Evolutionary conservation across 2,797 vertebrate species (phyloP), one percentile per base, ranked within the genome.

Genomic region (Aeoliscus strigatus): DNA sequence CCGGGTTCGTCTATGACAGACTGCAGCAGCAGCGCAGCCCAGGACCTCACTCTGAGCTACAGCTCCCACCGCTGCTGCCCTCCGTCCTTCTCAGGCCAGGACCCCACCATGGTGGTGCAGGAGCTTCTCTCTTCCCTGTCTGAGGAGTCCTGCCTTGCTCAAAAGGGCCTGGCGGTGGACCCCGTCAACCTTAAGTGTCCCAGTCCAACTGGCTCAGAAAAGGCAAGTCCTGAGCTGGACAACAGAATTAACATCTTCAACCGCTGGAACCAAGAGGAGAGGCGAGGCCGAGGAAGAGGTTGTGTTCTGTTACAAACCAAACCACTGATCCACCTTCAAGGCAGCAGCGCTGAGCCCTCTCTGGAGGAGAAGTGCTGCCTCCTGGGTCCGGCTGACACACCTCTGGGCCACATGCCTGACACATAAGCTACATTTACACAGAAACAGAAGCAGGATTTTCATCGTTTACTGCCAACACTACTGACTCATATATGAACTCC

Each of bases 71-170:
- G 49, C 62, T 78, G 72, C 50, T 66, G 66, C 47, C 73, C 67
- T 9, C 60, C 81, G 16, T 46, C 75, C 57, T 57, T 79, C 80
- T 79, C 75, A 48, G 70, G 67, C 51, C 67, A 56, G 8, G 78
- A 75, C 58, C 86, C 84, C 39, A 89, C 80, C 0, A 47, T 80
- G 1, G 70, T 86, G 43, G 91, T 91, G 47, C 92, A 92, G 84
- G 92, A 96, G 82, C 87, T 97, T 34, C 85, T 93, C 14, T 93
- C 88, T 1, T 93, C 94, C 4, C 84, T 94, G 28, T 91, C 94
- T 0, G 92, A 93, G 51, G 93, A 93, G 59, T 83, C 91, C 3
- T 89, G 91, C 60, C 80, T 91, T 9, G 75, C 85, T 1, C 93
- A 88, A 61, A 92, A 92, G 79, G 90, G 88, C 52, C 86, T 91